Conservation (phyloP, 2,888 invertebrate genomes). For the Mechanitis mazaeus region DNA sequence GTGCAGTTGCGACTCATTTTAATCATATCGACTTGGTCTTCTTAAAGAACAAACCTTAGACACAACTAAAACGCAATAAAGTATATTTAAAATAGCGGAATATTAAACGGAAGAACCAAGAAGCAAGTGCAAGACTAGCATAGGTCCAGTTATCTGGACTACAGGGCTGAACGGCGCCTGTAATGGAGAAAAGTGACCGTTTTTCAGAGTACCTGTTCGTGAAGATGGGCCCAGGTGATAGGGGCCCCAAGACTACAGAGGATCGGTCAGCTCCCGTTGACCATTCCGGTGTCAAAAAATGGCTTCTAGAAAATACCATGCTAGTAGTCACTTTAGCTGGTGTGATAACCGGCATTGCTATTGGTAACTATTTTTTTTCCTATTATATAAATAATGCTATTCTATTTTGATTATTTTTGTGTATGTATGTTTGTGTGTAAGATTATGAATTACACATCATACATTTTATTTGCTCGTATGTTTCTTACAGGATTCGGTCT, state of each 20-base stretch:
- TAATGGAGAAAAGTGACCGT: conserved; percentile 80
- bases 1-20: conserved; percentile 25
- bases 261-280: conserved; percentile 80
- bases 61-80: background rate
- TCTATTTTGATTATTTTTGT: no score
- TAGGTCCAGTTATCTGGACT: conserved; percentile 43
- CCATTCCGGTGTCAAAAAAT: conserved; percentile 80
- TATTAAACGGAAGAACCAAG: conserved; percentile 8
- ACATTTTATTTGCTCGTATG: no score
- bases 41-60: conserved; percentile 5
- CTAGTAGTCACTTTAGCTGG: conserved; percentile 87
- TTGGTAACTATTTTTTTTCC: conserved; percentile 74
- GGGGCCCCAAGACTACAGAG: conserved; percentile 78
- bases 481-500: conserved; percentile 80
- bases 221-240: conserved; percentile 84
- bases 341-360: conserved; percentile 83
- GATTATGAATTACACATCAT: no score
- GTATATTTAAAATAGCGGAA: conserved; percentile 4
- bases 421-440: no score
- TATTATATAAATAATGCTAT: background rate
- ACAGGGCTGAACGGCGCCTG: conserved; percentile 45
- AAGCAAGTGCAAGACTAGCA: conserved; percentile 33
- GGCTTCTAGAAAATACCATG: conserved; percentile 86
- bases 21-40: conserved; percentile 23
- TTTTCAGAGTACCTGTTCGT: conserved; percentile 89